These are phyloP conservation scores for Coptotermes formosanus DNA, from an alignment of 1,140 invertebrate genomes.

Conservation along the genomic window DNA sequence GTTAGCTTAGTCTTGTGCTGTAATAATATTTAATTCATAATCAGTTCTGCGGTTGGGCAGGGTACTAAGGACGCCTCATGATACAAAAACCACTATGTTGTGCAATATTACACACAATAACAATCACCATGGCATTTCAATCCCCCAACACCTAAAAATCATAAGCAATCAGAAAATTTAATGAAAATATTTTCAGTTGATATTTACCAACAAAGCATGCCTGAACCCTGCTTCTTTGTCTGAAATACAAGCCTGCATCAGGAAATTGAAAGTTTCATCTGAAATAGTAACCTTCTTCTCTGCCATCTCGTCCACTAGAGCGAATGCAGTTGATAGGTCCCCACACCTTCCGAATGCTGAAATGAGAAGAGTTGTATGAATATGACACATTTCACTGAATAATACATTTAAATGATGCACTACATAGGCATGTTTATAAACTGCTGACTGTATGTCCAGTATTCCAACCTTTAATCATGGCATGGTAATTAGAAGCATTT, in stretches of 20 bases:
- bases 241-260: constrained; percentile 78
- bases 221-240: constrained; percentile 76
- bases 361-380: constrained; percentile 33
- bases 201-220: constrained; percentile 65
- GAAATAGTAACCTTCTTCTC: constrained; percentile 62
- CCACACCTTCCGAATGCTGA: constrained; percentile 78
- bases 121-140: no score
- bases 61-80: no score
- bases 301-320: constrained; percentile 80
- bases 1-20: no score
- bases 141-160: no score
- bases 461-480: constrained; percentile 72
- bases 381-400: not conserved
- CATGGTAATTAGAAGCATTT: constrained; percentile 78
- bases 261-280: constrained; percentile 70
- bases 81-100: no score
- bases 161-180: no score
- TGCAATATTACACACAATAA: no score
- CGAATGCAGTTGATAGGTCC: constrained; percentile 72
- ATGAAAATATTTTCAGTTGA: constrained; percentile 6
- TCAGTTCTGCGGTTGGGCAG: no score
- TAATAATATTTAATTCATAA: no score
- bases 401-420: no score
- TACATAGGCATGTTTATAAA: not conserved
- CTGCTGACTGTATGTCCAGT: constrained; percentile 20